Evolutionary conservation across 2,113 vertebrate genomes (phyloP), one percentile per base, ranked within the genome.

Genomic region (Takifugu flavidus): DNA sequence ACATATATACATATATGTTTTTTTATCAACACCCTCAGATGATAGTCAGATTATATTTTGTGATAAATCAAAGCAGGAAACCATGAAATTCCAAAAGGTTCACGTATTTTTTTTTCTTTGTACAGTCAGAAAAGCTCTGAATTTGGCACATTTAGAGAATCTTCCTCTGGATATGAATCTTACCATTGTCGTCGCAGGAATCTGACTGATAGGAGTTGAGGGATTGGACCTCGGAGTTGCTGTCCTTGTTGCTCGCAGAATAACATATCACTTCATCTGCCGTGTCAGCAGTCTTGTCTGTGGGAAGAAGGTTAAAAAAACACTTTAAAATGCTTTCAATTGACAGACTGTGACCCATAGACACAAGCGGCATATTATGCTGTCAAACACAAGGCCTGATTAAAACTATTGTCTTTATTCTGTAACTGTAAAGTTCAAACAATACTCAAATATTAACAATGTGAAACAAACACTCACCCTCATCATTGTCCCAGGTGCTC

Each of bases 141-240:
- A 14, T n/a, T 47, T 47, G 45, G 13, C 13, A 6, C 4, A 7
- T 10, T 49, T 49, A 5, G 45, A 14, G 45, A 47, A 47, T 43
- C 42, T 13, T 43, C 7, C 2, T 43, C 6, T 3, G 14, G 25
- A 25, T 7, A 20, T n/a, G 14, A 20, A 20, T 71, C 94, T 95
- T 93, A 99, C 97, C 96, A 34, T 98, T 99, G 83, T 99, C 97
- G 25, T 99, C 96, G 1, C 94, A 96, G 0, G 96, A 96, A 73
- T 99, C 96, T 0, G 96, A 98, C 82, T 96, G 96, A 86, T 96
- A 98, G 67, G 96, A 99, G 86, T 88, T 97, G 80, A 98, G 92
- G 1, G 96, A 98, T 54, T 98, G 96, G 59, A 95, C 93, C 88
- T 99, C 97, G 0, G 96, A 98, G 85, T 94, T 95, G 80, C 94